phyloP scores from a whole-genome alignment of 2,888 invertebrate genomes.

The Drosophila tanythrix region DNA sequence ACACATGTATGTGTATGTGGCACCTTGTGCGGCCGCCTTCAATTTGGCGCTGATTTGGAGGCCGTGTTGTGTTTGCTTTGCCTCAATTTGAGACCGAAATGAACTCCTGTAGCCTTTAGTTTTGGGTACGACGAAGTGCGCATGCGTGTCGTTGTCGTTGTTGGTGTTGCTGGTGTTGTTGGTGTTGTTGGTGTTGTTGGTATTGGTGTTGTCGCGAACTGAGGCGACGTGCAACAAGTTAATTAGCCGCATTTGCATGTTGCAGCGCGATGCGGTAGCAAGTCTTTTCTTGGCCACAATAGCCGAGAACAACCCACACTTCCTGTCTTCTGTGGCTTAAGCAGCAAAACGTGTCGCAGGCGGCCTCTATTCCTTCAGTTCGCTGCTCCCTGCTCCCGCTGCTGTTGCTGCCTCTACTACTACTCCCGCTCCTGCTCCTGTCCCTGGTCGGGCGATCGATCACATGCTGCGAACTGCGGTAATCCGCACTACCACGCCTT shows the following conservation, averaged over 20 bases:
- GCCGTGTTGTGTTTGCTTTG: conserved; percentile 66
- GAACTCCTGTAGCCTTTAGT: conserved; percentile 28
- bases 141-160: conserved; percentile 67
- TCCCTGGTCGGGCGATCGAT: conserved; percentile 72
- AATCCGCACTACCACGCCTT: conserved; percentile 82
- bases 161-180: conserved; percentile 2
- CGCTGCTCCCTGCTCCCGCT: conserved; percentile 3
- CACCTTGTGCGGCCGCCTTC: conserved; percentile 78
- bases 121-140: conserved; percentile 53
- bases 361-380: conserved; percentile 61
- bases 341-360: conserved; percentile 75
- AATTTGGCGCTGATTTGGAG: conserved; percentile 78
- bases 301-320: conserved; percentile 71
- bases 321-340: conserved; percentile 63
- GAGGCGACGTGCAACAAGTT: conserved; percentile 83
- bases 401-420: neutral
- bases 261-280: conserved; percentile 19
- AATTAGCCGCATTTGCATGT: conserved; percentile 84
- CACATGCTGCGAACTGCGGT: conserved; percentile 80
- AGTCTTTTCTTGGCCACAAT: conserved; percentile 29
- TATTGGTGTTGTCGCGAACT: conserved; percentile 40
- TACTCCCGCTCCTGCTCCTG: conserved; percentile 13
- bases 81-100: conserved; percentile 55
- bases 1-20: conserved; percentile 17
- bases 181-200: conserved; percentile 3